Conservation (phyloP, 2,113 vertebrate genomes). For the Thamnaconus septentrionalis region DNA sequence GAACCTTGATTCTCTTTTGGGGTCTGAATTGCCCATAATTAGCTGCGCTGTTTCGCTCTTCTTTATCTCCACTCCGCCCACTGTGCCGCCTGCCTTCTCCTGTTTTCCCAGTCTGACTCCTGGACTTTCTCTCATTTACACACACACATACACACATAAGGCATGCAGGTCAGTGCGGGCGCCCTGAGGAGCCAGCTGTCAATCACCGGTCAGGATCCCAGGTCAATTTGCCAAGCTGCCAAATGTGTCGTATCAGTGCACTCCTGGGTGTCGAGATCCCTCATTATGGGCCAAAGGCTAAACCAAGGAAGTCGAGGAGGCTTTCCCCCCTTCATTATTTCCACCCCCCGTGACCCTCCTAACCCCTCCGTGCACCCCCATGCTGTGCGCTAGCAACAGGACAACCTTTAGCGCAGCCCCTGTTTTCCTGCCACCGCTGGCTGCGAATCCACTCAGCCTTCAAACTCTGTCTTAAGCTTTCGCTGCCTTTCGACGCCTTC, state of each 20-base stretch:
- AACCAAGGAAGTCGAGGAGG: conserved; percentile 73
- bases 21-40: no score
- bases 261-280: conserved; percentile 65
- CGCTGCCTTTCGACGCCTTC: neutral
- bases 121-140: neutral
- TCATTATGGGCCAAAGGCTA: conserved; percentile 79
- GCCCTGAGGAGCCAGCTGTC: conserved; percentile 69
- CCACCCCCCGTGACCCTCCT: conserved; percentile 60
- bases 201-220: conserved; percentile 66
- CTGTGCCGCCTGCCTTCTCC: no score
- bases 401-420: conserved; percentile 32
- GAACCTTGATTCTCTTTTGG: no score
- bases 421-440: conserved; percentile 22
- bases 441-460: conserved; percentile 27
- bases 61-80: no score
- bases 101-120: no score
- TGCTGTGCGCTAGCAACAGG: conserved; percentile 32
- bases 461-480: conserved; percentile 4
- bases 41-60: no score
- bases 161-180: conserved; percentile 1
- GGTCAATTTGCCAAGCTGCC: conserved; percentile 73
- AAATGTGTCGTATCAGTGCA: conserved; percentile 68
- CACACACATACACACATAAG: neutral
- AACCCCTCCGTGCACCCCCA: conserved; percentile 33
- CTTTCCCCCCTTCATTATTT: conserved; percentile 66